phyloP scores from a whole-genome alignment of 2,113 vertebrate species.

The Bufo gargarizans region DNA sequence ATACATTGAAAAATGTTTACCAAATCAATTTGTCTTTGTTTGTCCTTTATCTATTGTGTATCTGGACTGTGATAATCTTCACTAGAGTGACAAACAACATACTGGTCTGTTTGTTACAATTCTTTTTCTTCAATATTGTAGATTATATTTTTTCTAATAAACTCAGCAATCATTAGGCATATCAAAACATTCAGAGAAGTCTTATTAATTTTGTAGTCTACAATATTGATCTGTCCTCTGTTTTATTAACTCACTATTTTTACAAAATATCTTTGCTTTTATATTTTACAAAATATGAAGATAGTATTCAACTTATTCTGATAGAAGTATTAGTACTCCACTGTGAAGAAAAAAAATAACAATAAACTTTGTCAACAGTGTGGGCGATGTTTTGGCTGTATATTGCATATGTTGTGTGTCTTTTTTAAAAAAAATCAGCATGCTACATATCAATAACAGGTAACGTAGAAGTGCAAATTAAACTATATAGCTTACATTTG shows the following conservation, averaged over 20 bases:
- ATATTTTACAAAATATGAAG: background rate
- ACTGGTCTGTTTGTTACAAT: conserved; percentile 7
- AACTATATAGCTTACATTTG: too few species aligned
- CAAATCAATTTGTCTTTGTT: background rate
- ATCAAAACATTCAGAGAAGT: background rate
- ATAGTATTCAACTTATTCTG: background rate
- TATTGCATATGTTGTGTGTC: background rate
- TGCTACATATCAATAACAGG: too few species aligned
- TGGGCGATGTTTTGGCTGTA: background rate
- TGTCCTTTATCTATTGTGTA: background rate
- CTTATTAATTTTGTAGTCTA: conserved; percentile 18
- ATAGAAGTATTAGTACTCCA: background rate
- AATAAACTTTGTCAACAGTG: too few species aligned
- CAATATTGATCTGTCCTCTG: conserved; percentile 34
- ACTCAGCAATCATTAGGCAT: conserved; percentile 1
- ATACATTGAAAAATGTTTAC: background rate
- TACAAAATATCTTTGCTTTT: background rate
- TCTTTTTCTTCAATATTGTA: background rate
- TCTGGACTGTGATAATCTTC: background rate
- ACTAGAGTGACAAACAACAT: background rate
- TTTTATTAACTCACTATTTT: conserved; percentile 36
- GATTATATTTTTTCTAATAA: background rate
- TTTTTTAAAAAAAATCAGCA: too few species aligned
- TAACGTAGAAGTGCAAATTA: too few species aligned
- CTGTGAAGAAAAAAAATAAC: background rate